Evolutionary conservation across 1,140 invertebrate genomes (phyloP).

Genomic region (Drosophila chauvacae): DNA sequence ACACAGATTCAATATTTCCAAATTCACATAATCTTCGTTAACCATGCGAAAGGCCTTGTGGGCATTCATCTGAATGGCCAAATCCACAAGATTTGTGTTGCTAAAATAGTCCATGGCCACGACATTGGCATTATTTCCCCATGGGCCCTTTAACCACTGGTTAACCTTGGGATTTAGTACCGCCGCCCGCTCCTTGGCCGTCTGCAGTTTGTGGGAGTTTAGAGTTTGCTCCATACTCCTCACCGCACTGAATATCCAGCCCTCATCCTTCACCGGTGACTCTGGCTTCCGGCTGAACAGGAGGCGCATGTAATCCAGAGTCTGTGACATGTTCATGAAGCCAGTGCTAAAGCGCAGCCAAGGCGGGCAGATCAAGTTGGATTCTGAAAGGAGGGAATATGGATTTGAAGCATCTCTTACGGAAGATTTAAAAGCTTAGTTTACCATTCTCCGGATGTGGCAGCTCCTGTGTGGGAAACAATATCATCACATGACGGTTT

Average conservation of each 20-base stretch:
- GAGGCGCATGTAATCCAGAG: constrained; percentile 75
- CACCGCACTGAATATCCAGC: constrained; percentile 74
- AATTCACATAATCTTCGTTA: constrained; percentile 60
- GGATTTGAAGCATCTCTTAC: neutral
- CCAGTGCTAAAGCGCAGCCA: constrained; percentile 79
- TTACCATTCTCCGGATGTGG: constrained; percentile 73
- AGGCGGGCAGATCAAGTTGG: constrained; percentile 59
- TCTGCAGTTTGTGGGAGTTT: constrained; percentile 63
- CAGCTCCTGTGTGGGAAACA: constrained; percentile 73
- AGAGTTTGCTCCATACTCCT: constrained; percentile 71
- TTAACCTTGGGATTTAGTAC: constrained; percentile 70
- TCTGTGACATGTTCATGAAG: constrained; percentile 70
- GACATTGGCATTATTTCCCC: constrained; percentile 86
- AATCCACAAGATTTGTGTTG: constrained; percentile 87
- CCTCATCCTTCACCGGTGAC: constrained; percentile 66
- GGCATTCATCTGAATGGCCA: constrained; percentile 84
- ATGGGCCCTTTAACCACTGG: constrained; percentile 78
- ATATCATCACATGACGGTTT: constrained; percentile 51
- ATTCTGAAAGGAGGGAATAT: constrained; percentile 49
- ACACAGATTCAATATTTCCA: constrained; percentile 56
- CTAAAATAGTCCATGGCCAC: constrained; percentile 87
- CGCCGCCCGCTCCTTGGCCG: constrained; percentile 70
- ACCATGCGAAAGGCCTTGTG: constrained; percentile 68
- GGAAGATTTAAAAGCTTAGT: neutral
- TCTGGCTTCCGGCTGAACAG: constrained; percentile 70